Conservation (phyloP, 2,113 vertebrate species). For the Chaenocephalus aceratus region DNA sequence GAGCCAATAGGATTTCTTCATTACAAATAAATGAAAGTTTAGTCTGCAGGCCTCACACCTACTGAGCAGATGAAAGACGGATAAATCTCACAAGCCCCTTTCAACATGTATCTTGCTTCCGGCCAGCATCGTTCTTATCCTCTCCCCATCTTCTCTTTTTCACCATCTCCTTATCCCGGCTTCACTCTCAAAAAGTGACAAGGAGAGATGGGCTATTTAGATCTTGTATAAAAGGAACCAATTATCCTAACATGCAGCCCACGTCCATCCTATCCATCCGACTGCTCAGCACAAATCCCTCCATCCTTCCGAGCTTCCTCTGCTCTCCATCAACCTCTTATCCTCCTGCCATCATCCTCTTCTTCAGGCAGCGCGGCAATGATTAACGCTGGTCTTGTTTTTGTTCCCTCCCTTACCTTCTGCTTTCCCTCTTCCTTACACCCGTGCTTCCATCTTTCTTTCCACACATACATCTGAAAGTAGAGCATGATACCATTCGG, state of each 20-base stretch:
- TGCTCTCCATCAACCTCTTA: slow-evolving; percentile 58
- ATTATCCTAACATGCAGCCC: slow-evolving; percentile 58
- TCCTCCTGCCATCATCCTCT: slow-evolving; percentile 46
- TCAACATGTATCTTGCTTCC: slow-evolving; percentile 5
- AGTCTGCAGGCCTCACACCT: background rate
- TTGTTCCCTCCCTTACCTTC: slow-evolving; percentile 32
- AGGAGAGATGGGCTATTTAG: slow-evolving; percentile 48
- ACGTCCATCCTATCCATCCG: slow-evolving; percentile 24
- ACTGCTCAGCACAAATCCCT: slow-evolving; percentile 40
- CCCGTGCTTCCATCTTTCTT: slow-evolving; percentile 29
- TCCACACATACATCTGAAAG: slow-evolving; percentile 29
- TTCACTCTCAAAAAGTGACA: slow-evolving; percentile 47
- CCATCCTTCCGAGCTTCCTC: slow-evolving; percentile 45
- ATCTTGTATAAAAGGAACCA: slow-evolving; percentile 58
- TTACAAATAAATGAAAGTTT: background rate
- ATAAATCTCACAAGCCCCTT: background rate
- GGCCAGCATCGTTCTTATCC: slow-evolving; percentile 17
- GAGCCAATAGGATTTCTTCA: background rate
- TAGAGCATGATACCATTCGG: slow-evolving; percentile 15
- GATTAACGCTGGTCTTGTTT: slow-evolving; percentile 46
- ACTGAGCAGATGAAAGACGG: background rate
- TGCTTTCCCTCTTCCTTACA: slow-evolving; percentile 30
- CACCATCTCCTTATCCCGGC: background rate
- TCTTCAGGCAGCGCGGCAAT: slow-evolving; percentile 27
- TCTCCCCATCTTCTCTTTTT: slow-evolving; percentile 11